Evolutionary conservation across 2,113 vertebrate genomes (phyloP), one percentile per base, ranked within the genome.

Genomic region (Garra rufa): DNA sequence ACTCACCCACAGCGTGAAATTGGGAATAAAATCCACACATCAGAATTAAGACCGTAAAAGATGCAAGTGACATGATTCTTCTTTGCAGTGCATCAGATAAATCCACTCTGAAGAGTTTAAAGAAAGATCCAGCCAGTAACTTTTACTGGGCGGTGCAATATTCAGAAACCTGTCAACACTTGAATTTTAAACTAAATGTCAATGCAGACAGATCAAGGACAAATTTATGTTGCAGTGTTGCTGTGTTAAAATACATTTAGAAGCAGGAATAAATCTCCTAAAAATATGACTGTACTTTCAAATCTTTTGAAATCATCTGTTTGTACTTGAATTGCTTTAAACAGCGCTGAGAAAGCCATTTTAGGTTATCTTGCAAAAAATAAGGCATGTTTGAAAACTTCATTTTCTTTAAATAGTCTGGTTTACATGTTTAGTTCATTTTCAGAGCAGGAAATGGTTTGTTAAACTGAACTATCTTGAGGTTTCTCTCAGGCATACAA

Each of bases 141-240:
- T 43, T 9, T 59, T 6, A 61, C 55, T 78, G 52, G 76, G 76
- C 76, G 76, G 52, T 78, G 52, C 76, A 43, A 59, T 17, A 61
- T 19, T 52, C 73, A 76, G 46, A 76, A 21, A 13, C 2, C 21
- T 41, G n/a, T 43, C 34, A 77, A n/a, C n/a, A n/a, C n/a, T n/a
- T 50, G 1, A 30, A 6, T 76, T 78, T 43, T 59, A 41, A 15
- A 43, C 21, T n/a, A 76, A 52, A 52, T 30, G 1, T 24, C 0
- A 19, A 14, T 71, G 4, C 11, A 13, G 24, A 50, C 3, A 6
- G 4, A 34, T n/a, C n/a, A n/a, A n/a, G n/a, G n/a, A n/a, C n/a
- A n/a, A n/a, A n/a, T n/a, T n/a, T n/a, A n/a, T n/a, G n/a, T n/a
- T n/a, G n/a, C 7, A 74, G 24, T 2, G 44, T 69, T 69, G 3